Base-by-base conservation (phyloP, 2,888 invertebrate genomes). In the Muschampia plurimacula region DNA sequence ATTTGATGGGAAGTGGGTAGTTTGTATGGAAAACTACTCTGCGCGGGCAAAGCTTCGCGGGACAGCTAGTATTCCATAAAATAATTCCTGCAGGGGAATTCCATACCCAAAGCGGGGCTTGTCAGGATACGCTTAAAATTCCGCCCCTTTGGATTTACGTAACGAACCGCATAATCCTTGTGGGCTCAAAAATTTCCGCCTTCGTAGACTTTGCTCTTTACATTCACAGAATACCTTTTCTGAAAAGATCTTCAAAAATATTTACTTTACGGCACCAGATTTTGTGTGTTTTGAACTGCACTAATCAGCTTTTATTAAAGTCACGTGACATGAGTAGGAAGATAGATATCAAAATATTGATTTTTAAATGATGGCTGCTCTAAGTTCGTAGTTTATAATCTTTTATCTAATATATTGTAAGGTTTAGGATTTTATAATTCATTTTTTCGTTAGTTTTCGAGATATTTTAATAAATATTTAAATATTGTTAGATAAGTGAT, bases 121-220 rank as follows among this genome's bases (percentile, higher is more conserved):
- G 49, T 13, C n/a, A 3, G 15, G 52, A 15, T 52, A 10, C 52
- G 52, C 15, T 52, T 52, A 52, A 52, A 52, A 52, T 52, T 52
- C 15, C 52, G 52, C 52, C 52, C 15, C 15, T 52, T 52, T 15
- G 52, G 15, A 52, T 52, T 52, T 15, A 52, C 15, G 52, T 52
- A 52, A 52, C 52, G 52, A 52, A 52, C 52, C 52, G 52, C 7
- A 7, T 52, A 15, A 52, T 15, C 52, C 52, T 52, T 52, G 52
- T 52, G 52, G 52, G 52, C 52, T 52, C 52, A 52, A 52, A 52
- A 52, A 52, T 52, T 52, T 52, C 52, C 52, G 52, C 15, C 52
- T 15, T 9, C 52, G n/a, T 15, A 52, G 15, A 52, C 15, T 15
- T 52, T 2, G 52, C 52, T 52, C 15, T 52, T 52, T 7, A 15